Conservation (phyloP, 2,113 vertebrate species). For the Isurus oxyrinchus region DNA sequence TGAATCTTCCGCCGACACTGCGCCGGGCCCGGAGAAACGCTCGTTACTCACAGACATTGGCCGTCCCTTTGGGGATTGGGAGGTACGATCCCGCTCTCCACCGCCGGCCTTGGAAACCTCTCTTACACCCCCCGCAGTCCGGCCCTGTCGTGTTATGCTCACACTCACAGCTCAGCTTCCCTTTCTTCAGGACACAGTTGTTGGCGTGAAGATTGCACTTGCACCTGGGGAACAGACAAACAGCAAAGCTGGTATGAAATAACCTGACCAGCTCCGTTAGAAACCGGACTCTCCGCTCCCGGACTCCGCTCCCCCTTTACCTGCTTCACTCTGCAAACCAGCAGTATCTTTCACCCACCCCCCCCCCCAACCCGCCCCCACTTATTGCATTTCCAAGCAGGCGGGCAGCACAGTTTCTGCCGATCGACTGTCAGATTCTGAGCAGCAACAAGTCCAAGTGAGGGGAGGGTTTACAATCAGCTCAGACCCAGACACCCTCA, state of each 20-base stretch:
- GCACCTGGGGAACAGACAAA: constrained; percentile 69
- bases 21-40: not conserved
- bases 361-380: too few species aligned
- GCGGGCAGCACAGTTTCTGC: not conserved
- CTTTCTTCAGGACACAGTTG: constrained; percentile 88
- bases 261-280: not conserved
- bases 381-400: not conserved
- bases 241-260: not conserved
- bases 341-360: not conserved
- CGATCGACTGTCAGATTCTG: too few species aligned
- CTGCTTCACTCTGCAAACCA: not conserved
- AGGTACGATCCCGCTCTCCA: constrained; percentile 96
- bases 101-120: constrained; percentile 85
- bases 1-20: constrained; percentile 21
- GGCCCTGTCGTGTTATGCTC: constrained; percentile 98
- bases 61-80: constrained; percentile 96
- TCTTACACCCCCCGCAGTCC: constrained; percentile 96
- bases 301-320: not conserved
- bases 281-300: not conserved
- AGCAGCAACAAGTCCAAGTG: not conserved
- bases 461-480: not conserved
- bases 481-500: not conserved
- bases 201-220: constrained; percentile 98
- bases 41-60: constrained; percentile 93
- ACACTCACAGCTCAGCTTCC: constrained; percentile 89